phyloP scores from a whole-genome alignment of 2,888 invertebrate species.

The Habroteleia sp. region DNA sequence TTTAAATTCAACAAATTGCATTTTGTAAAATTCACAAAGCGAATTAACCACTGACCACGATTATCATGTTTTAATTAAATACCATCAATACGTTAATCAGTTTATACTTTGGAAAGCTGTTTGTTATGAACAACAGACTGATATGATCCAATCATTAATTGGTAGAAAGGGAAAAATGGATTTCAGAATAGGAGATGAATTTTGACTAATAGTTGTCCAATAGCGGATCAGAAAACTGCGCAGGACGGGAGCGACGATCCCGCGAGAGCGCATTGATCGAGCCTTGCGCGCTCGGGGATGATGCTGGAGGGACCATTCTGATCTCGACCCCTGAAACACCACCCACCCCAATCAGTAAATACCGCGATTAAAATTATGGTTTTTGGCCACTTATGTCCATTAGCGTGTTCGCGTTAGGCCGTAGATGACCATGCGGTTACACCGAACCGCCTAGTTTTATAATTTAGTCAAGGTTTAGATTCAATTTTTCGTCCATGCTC shows the following conservation, averaged over 20 bases:
- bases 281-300: slow-evolving; percentile 66
- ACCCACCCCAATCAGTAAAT: slow-evolving; percentile 67
- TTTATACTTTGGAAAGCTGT: no score
- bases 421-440: slow-evolving; percentile 48
- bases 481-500: slow-evolving; percentile 53
- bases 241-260: slow-evolving; percentile 68
- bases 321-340: slow-evolving; percentile 69
- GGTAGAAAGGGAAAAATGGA: no score
- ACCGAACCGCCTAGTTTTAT: slow-evolving; percentile 44
- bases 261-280: slow-evolving; percentile 67
- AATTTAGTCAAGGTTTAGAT: slow-evolving; percentile 20
- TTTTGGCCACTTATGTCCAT: slow-evolving; percentile 53
- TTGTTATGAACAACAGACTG: no score
- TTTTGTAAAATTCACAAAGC: no score
- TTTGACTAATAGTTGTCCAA: slow-evolving; percentile 5
- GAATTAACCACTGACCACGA: no score
- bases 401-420: slow-evolving; percentile 51
- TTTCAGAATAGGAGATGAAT: no score
- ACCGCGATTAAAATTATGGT: slow-evolving; percentile 67
- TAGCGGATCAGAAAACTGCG: slow-evolving; percentile 63
- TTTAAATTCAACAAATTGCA: no score
- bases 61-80: no score
- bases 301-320: slow-evolving; percentile 67
- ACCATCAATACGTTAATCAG: no score
- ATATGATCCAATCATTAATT: no score